These are phyloP conservation scores for Homarus gammarus DNA, from an alignment of 2,888 invertebrate species.

Conservation along the genomic window DNA sequence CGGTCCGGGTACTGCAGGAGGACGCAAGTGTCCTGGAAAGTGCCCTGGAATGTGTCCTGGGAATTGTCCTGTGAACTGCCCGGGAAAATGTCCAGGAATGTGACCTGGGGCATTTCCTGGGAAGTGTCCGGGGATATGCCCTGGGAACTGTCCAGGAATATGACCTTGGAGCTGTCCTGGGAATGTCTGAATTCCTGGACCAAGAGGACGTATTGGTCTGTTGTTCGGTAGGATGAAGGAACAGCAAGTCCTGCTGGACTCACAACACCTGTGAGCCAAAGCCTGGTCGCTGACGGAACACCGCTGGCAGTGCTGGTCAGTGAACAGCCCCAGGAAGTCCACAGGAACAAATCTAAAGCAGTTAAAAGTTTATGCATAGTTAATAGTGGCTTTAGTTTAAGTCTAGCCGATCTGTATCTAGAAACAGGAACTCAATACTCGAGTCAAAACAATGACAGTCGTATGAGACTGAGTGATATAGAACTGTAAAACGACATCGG, in stretches of 20 bases:
- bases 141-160: not conserved
- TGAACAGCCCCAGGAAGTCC: not conserved
- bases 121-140: not conserved
- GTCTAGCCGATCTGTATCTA: too few species aligned
- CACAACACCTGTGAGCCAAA: not conserved
- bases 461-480: too few species aligned
- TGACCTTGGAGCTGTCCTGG: constrained; percentile 13
- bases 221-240: not conserved
- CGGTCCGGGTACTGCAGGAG: not conserved
- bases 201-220: not conserved
- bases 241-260: not conserved
- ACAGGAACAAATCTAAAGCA: not conserved
- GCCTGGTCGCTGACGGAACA: not conserved
- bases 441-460: too few species aligned
- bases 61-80: too few species aligned
- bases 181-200: not conserved
- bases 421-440: too few species aligned
- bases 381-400: too few species aligned
- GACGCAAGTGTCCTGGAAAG: not conserved
- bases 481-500: too few species aligned
- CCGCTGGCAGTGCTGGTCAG: not conserved
- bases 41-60: too few species aligned
- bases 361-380: too few species aligned
- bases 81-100: too few species aligned
- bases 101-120: too few species aligned